A percentile compares a stretch with the other conserved stretches of the same genome.
Conservation (phyloP, 2,888 invertebrate species). For the Mythimna ferrago region DNA sequence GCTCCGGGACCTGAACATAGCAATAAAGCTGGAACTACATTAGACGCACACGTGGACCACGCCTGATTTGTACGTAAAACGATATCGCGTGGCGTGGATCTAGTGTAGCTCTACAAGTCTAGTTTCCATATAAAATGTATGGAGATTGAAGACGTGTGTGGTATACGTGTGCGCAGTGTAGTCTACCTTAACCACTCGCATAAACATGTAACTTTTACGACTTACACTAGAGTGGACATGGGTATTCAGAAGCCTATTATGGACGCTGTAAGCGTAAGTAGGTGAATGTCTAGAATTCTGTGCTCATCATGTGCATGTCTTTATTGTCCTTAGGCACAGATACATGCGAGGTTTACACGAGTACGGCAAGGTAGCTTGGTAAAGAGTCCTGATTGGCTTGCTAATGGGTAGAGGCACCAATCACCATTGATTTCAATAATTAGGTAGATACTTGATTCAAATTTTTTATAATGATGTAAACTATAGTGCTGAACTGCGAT, state of each 20-base stretch:
- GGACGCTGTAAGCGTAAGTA: conserved; percentile 50
- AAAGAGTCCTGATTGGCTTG: not conserved
- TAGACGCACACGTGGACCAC: too few species aligned
- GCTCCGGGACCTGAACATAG: too few species aligned
- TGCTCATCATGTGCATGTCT: conserved; percentile 30
- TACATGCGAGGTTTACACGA: conserved; percentile 23
- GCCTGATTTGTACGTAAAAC: too few species aligned
- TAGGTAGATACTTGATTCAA: too few species aligned
- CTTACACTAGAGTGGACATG: not conserved
- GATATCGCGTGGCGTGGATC: too few species aligned
- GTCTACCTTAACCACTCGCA: not conserved
- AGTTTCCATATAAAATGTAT: too few species aligned
- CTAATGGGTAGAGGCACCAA: not conserved
- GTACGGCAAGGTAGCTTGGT: not conserved
- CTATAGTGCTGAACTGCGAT: too few species aligned
- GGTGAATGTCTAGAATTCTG: conserved; percentile 52
- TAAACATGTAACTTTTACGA: conserved; percentile 4
- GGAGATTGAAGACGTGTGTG: too few species aligned
- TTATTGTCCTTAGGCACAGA: conserved; percentile 42
- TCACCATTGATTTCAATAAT: conserved; percentile 1
- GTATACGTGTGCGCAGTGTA: too few species aligned
- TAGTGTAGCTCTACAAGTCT: too few species aligned
- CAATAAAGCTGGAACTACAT: too few species aligned
- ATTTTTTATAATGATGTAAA: too few species aligned
- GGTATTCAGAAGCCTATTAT: conserved; percentile 36